These are phyloP conservation scores for Leucania comma DNA, from an alignment of 2,888 invertebrate species.

Conservation along the genomic window DNA sequence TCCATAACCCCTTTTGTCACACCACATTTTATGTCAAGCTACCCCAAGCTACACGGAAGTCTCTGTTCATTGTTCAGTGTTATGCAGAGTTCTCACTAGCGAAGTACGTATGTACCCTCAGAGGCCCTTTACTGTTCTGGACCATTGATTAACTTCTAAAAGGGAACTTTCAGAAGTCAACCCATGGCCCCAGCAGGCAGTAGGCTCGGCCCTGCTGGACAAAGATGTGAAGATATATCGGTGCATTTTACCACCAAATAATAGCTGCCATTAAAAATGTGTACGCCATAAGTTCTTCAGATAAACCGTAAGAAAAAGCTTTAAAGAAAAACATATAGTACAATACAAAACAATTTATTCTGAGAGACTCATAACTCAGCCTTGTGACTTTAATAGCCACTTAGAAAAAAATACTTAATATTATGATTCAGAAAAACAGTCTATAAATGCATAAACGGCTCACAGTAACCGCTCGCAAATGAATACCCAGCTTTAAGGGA, in stretches of 20 bases:
- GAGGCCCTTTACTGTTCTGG: too few relatives aligned
- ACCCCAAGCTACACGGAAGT: not conserved
- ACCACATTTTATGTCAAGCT: conserved; percentile 2
- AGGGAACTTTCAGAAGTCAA: too few relatives aligned
- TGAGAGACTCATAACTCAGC: not conserved
- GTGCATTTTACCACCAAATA: too few relatives aligned
- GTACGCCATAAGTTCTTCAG: too few relatives aligned
- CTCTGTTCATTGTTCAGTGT: not conserved
- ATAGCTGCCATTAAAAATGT: too few relatives aligned
- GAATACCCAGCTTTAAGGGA: not conserved
- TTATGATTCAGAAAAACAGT: not conserved
- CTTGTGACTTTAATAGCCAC: not conserved
- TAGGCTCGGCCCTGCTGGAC: too few relatives aligned
- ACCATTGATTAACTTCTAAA: too few relatives aligned
- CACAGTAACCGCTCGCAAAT: not conserved
- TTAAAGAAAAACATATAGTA: too few relatives aligned
- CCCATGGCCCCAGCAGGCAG: too few relatives aligned
- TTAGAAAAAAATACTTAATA: not conserved
- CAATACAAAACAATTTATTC: not conserved
- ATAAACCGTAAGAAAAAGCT: too few relatives aligned
- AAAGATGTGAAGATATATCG: too few relatives aligned
- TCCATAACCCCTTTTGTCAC: not conserved
- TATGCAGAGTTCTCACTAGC: not conserved
- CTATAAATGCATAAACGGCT: not conserved
- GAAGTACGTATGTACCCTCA: too few relatives aligned